Base-by-base conservation (phyloP, 2,113 vertebrate species). In the Orycteropus afer region DNA sequence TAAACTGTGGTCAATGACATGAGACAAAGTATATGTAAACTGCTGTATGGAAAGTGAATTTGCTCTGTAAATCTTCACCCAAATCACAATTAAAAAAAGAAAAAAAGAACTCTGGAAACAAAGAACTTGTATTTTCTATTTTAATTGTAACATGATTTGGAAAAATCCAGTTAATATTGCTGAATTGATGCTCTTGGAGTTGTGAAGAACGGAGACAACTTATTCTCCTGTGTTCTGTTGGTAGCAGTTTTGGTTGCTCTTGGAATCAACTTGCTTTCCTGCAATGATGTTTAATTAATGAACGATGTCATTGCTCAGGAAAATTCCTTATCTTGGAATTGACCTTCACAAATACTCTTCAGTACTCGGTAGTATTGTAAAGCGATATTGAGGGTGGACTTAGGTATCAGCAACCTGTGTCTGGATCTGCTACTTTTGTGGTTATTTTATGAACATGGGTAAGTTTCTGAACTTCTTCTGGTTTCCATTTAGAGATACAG, bases 141-240 rank as follows among this genome's bases (percentile, higher is more conserved):
- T 63, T 32, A 61, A 53, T 47, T 69, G 45, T 67, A 29, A 90
- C 53, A 11, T 42, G 42, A 61, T 22, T 22, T 29, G 61, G n/a
- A 3, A 90, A 45, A 74, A 8, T 23, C 15, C 78, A 49, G 34
- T 59, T n/a, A 32, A 15, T 25, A 73, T 34, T 42, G 34, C 69
- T 47, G 37, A 20, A 12, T 14, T 51, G 29, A 55, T 40, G 49
- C 4, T 10, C 3, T 59, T n/a, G 67, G 63, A 67, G 61, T 71
- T 42, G 0, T 1, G 3, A 53, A 34, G 23, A 63, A n/a, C 9
- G 1, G 73, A 34, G 29, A 8, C 2, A 27, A 6, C 14, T 49
- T 25, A 34, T 15, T 20, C 6, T 42, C 32, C 37, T 4, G 0
- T 23, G 32, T 80, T 63, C 17, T 25, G 13, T 78, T 7, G 65